Conservation (phyloP, 1,140 invertebrate species). For the Wiebesia pumilae region DNA sequence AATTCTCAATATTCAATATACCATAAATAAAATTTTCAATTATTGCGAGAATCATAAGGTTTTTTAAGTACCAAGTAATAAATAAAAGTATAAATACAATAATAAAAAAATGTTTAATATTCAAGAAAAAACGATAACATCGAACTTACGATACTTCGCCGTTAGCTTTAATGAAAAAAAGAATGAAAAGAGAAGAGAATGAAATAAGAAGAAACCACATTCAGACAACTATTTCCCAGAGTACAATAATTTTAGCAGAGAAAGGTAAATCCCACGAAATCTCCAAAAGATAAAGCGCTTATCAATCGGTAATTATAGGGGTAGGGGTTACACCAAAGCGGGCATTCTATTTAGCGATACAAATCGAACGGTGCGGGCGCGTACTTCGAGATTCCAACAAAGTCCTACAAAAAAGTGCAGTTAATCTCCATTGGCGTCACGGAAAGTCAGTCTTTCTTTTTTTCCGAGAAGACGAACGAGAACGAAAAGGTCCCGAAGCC, state of each 20-base stretch:
- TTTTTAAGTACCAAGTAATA: conserved; percentile 23
- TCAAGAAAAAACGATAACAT: conserved; percentile 10
- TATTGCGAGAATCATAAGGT: conserved; percentile 9
- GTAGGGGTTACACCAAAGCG: conserved; percentile 16
- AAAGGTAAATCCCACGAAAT: conserved; percentile 32
- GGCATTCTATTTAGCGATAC: conserved; percentile 47
- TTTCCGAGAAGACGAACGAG: conserved; percentile 7
- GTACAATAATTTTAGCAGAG: conserved; percentile 36
- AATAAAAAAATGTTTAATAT: not conserved
- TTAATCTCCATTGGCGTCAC: conserved; percentile 50
- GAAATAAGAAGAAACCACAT: conserved; percentile 22
- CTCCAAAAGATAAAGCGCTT: conserved; percentile 44
- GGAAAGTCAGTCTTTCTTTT: conserved; percentile 38
- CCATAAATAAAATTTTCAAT: conserved; percentile 28
- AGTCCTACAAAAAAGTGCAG: conserved; percentile 42
- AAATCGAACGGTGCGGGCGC: conserved; percentile 40
- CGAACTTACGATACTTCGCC: conserved; percentile 4
- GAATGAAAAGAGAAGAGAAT: not conserved
- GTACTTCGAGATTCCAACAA: conserved; percentile 31
- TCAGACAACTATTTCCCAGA: conserved; percentile 32
- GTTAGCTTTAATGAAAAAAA: conserved; percentile 31
- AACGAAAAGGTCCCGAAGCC: conserved; percentile 30
- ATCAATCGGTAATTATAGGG: conserved; percentile 51
- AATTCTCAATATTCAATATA: not conserved
- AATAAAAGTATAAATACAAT: conserved; percentile 11